These are phyloP conservation scores for Fundulus diaphanus DNA, from an alignment of 2,797 vertebrate species.

Conservation along the genomic window DNA sequence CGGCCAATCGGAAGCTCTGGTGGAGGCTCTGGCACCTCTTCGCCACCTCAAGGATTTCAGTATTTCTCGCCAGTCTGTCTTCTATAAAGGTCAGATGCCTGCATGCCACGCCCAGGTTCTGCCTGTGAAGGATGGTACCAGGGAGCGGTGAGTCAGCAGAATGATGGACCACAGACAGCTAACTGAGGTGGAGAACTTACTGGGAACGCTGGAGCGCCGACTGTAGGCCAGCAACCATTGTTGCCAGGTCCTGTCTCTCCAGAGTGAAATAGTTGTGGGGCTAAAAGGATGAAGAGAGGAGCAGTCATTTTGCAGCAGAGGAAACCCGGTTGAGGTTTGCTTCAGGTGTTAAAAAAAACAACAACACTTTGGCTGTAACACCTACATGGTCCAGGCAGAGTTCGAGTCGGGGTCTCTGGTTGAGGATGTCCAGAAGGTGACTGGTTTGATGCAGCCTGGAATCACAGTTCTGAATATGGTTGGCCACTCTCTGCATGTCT, in stretches of 20 bases:
- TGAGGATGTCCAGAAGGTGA: slow-evolving; percentile 42
- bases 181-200: slow-evolving; percentile 29
- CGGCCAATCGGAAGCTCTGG: slow-evolving; percentile 5
- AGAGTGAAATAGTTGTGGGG: slow-evolving; percentile 20
- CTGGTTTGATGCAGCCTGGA: slow-evolving; percentile 25
- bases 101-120: neutral
- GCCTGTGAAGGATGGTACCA: slow-evolving; percentile 10
- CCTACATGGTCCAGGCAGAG: slow-evolving; percentile 36
- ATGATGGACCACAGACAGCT: neutral
- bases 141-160: neutral
- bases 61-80: slow-evolving; percentile 25
- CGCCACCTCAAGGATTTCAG: slow-evolving; percentile 2
- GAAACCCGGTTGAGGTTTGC: neutral
- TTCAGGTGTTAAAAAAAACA: neutral
- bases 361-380: neutral
- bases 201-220: slow-evolving; percentile 7
- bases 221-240: slow-evolving; percentile 4
- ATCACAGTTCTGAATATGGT: slow-evolving; percentile 31
- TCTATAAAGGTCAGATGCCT: slow-evolving; percentile 25
- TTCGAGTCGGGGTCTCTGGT: slow-evolving; percentile 36
- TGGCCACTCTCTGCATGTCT: slow-evolving; percentile 4
- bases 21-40: slow-evolving; percentile 29
- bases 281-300: slow-evolving; percentile 11
- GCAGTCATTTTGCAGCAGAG: too few species aligned
- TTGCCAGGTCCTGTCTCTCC: slow-evolving; percentile 29